These are phyloP conservation scores for Macrobrachium nipponense DNA, from an alignment of 1,140 invertebrate genomes.

Conservation along the genomic window DNA sequence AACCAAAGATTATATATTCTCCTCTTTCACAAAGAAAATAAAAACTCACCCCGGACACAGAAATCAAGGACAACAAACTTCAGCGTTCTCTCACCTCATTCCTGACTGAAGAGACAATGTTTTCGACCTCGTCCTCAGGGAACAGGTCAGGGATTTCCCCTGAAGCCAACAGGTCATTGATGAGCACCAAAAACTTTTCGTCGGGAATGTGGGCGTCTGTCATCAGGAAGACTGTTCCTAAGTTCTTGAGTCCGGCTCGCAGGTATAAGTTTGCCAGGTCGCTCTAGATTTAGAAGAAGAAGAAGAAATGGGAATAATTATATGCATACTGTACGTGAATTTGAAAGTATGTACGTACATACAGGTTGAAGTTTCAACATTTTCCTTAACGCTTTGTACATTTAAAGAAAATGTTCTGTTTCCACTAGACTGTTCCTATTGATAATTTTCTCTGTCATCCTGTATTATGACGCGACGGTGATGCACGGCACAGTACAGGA, in stretches of 20 bases:
- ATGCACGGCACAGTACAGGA: no score
- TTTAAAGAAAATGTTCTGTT: no score
- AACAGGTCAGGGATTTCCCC: slow-evolving; percentile 96
- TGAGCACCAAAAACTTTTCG: slow-evolving; percentile 93
- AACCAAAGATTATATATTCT: not conserved
- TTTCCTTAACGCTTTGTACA: no score
- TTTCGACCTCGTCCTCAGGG: slow-evolving; percentile 95
- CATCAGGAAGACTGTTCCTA: slow-evolving; percentile 95
- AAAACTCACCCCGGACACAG: not conserved
- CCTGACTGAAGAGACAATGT: slow-evolving; percentile 88
- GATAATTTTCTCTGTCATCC: no score
- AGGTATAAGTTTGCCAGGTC: slow-evolving; percentile 88
- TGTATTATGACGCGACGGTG: no score
- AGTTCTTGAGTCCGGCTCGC: slow-evolving; percentile 93
- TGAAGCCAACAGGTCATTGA: slow-evolving; percentile 94
- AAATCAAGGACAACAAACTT: not conserved
- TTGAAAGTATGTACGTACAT: not conserved
- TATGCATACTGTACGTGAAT: slow-evolving; percentile 1
- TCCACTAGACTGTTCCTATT: no score
- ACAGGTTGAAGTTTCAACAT: no score
- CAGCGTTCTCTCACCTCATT: slow-evolving; percentile 79
- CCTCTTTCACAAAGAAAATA: not conserved
- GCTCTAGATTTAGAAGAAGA: slow-evolving; percentile 71
- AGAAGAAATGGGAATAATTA: not conserved
- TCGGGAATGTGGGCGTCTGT: slow-evolving; percentile 96